Evolutionary conservation across 2,888 invertebrate genomes (phyloP).

Genomic region (Lagria hirta): DNA sequence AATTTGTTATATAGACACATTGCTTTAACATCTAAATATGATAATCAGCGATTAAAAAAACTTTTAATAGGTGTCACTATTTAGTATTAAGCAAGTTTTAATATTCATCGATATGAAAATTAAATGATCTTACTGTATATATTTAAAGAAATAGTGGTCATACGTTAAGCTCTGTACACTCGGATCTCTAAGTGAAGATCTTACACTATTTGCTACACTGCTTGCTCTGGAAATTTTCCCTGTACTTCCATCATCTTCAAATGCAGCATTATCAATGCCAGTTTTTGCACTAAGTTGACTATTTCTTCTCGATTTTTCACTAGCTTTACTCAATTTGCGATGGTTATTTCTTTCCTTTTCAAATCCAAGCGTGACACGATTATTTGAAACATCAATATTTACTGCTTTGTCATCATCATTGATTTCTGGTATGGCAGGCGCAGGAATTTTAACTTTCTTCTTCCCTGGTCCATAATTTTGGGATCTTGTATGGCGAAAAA

Average conservation of each 20-base stretch:
- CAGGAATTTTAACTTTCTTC: slow-evolving; percentile 17
- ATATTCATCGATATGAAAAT: too few relatives aligned
- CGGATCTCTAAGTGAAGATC: slow-evolving; percentile 37
- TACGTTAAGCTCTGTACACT: slow-evolving; percentile 44
- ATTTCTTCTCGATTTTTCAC: slow-evolving; percentile 19
- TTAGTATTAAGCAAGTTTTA: too few relatives aligned
- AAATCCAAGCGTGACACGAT: slow-evolving; percentile 12
- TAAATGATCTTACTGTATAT: slow-evolving; percentile 6
- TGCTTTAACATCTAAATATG: too few relatives aligned
- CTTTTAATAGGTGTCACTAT: too few relatives aligned
- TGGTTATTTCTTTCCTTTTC: slow-evolving; percentile 5
- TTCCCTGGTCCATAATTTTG: slow-evolving; percentile 31
- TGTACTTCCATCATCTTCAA: slow-evolving; percentile 27
- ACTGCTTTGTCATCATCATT: slow-evolving; percentile 12
- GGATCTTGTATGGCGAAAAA: slow-evolving; percentile 33
- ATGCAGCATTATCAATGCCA: slow-evolving; percentile 36
- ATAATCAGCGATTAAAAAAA: too few relatives aligned
- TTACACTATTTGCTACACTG: slow-evolving; percentile 28
- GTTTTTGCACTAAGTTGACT: slow-evolving; percentile 7
- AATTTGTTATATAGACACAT: too few relatives aligned
- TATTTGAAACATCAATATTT: slow-evolving; percentile 6
- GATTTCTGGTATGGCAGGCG: slow-evolving; percentile 21
- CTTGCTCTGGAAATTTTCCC: slow-evolving; percentile 24
- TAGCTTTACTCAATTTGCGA: slow-evolving; percentile 12
- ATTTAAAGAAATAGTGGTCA: too few relatives aligned